These are phyloP conservation scores for Chironomus striatipennis DNA, from an alignment of 1,140 invertebrate species.

Conservation along the genomic window DNA sequence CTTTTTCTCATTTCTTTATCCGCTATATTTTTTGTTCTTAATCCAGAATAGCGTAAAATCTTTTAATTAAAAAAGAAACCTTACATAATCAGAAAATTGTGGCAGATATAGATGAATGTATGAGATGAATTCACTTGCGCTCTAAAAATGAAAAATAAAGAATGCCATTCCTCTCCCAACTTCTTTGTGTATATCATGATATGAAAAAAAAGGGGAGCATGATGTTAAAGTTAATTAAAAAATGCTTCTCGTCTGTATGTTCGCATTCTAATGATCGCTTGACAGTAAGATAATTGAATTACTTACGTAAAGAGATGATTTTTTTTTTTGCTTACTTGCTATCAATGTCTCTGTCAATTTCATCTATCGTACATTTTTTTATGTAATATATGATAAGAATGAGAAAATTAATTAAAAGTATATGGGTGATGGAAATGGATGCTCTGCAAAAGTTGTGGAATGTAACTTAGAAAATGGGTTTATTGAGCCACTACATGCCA, in stretches of 20 bases:
- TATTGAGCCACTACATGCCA: too few relatives aligned
- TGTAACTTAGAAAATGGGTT: neutral
- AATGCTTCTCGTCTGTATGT: neutral
- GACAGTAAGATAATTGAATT: neutral
- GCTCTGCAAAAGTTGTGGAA: too few relatives aligned
- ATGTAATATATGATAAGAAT: too few relatives aligned
- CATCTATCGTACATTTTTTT: too few relatives aligned
- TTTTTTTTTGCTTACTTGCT: too few relatives aligned
- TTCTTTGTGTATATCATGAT: neutral
- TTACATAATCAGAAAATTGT: neutral
- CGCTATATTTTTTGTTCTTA: neutral
- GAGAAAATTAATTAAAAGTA: too few relatives aligned
- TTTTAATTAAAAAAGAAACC: slow-evolving; percentile 15
- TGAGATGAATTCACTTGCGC: neutral
- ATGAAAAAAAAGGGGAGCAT: neutral
- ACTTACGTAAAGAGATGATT: too few relatives aligned
- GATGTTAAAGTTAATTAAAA: neutral
- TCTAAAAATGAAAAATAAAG: slow-evolving; percentile 4
- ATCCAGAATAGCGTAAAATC: neutral
- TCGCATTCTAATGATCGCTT: neutral
- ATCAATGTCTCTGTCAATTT: too few relatives aligned
- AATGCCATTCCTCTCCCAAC: neutral
- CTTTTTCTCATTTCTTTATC: neutral
- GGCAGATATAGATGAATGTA: neutral
- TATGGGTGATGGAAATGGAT: too few relatives aligned